Conservation (phyloP, 2,888 invertebrate species). For the Orthonevra nobilis region DNA sequence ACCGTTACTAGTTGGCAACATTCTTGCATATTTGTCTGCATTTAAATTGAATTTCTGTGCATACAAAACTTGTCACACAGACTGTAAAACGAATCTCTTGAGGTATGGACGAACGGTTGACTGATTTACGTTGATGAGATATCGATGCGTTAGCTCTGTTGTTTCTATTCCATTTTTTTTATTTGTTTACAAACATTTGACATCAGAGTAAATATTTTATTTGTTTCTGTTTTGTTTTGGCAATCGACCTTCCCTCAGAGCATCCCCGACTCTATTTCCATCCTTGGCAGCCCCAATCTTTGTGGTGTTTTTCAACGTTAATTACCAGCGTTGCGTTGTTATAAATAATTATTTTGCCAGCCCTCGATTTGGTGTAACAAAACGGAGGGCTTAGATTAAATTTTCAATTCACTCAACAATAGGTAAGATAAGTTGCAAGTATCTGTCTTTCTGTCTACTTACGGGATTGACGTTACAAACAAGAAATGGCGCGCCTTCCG, state of each 20-base stretch:
- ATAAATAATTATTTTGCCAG: constrained; percentile 27
- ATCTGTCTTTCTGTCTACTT: constrained; percentile 17
- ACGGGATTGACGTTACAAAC: constrained; percentile 2
- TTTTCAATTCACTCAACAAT: constrained; percentile 44
- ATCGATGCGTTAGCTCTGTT: constrained; percentile 35
- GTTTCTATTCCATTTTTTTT: too few species aligned
- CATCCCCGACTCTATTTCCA: not conserved
- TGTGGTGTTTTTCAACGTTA: constrained; percentile 24
- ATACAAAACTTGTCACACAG: constrained; percentile 15
- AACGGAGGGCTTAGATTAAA: constrained; percentile 3
- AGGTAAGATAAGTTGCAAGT: not conserved
- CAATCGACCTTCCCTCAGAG: not conserved
- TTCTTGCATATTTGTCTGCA: too few species aligned
- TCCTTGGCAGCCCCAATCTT: constrained; percentile 13
- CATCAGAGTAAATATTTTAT: constrained; percentile 56
- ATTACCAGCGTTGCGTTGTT: constrained; percentile 25
- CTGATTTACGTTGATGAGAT: constrained; percentile 35
- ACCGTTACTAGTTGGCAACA: too few species aligned
- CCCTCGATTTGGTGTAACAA: not conserved
- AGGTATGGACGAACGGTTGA: constrained; percentile 8
- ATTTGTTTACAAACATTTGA: constrained; percentile 44
- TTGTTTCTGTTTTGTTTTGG: constrained; percentile 15
- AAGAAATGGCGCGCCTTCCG: not conserved
- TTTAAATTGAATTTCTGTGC: too few species aligned
- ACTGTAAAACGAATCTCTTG: constrained; percentile 23